A percentile compares a stretch with the other conserved stretches of the same genome.
Conservation (phyloP, 2,888 invertebrate species). For the Microplitis manilae region DNA sequence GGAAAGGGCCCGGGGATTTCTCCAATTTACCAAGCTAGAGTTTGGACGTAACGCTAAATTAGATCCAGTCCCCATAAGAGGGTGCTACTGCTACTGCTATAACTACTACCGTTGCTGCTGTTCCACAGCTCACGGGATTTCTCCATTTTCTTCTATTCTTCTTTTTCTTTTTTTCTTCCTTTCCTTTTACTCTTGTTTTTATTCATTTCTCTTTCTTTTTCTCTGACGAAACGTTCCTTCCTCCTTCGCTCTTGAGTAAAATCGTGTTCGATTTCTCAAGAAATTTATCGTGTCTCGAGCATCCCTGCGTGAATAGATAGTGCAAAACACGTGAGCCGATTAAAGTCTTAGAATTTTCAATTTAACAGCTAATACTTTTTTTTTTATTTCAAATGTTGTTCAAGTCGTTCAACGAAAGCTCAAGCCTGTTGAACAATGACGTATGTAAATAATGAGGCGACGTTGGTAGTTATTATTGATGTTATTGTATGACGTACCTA, state of each 20-base stretch:
- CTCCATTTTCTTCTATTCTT: conserved; percentile 22
- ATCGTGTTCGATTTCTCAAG: conserved; percentile 20
- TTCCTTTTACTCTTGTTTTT: conserved; percentile 15
- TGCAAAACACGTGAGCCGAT: conserved; percentile 29
- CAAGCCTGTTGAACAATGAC: conserved; percentile 2
- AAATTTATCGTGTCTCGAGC: conserved; percentile 33
- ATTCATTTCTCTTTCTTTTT: conserved; percentile 21
- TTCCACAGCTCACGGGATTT: conserved; percentile 42
- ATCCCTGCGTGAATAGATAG: conserved; percentile 14
- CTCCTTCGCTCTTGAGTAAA: neutral
- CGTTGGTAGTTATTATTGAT: neutral
- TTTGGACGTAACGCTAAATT: conserved; percentile 58
- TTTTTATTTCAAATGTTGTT: neutral
- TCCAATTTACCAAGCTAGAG: conserved; percentile 52
- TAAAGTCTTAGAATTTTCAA: conserved; percentile 31
- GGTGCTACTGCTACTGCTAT: conserved; percentile 36
- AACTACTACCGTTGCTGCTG: conserved; percentile 26
- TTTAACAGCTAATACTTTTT: neutral
- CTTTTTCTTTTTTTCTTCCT: neutral
- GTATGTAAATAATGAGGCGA: neutral
- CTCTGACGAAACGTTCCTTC: conserved; percentile 33
- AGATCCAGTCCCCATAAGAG: conserved; percentile 53
- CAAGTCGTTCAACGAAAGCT: neutral
- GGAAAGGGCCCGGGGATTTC: conserved; percentile 49
- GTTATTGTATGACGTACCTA: neutral